phyloP scores from a whole-genome alignment of 2,113 vertebrate species.

The Rhea pennata region DNA sequence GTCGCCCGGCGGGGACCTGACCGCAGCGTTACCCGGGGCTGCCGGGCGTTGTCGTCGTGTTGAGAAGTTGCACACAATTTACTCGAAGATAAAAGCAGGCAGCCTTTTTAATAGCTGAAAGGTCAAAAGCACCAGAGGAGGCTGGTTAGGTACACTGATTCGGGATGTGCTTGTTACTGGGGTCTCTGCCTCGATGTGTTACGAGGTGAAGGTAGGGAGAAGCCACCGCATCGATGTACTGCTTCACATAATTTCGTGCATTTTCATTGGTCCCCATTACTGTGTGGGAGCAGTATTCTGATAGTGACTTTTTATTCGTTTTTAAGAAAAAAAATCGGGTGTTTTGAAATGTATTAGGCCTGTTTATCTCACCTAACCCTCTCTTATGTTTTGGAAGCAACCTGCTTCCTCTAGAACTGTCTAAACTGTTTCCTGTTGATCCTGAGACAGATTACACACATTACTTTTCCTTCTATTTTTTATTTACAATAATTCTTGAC shows the following conservation, averaged over 20 bases:
- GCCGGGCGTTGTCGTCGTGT: background rate
- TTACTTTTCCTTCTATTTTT: background rate
- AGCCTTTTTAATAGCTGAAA: no score
- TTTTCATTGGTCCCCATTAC: rapidly evolving
- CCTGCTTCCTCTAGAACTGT: background rate
- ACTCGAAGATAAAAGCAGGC: background rate
- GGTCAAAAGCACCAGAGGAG: background rate
- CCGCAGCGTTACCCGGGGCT: no score
- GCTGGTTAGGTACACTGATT: no score
- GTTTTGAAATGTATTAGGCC: background rate
- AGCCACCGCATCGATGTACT: rapidly evolving
- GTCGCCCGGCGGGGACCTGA: background rate
- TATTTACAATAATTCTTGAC: background rate
- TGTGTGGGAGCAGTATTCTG: rapidly evolving
- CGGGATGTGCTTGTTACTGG: background rate
- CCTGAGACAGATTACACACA: background rate
- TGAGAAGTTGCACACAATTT: background rate
- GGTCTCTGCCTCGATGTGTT: no score
- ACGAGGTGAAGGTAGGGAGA: background rate
- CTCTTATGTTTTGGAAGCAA: background rate
- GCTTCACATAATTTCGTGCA: rapidly evolving
- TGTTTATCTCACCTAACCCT: background rate
- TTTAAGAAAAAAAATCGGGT: background rate
- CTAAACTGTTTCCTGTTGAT: background rate
- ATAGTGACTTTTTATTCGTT: rapidly evolving